Base-by-base conservation (phyloP, 1,140 invertebrate species). In the Cherax destructor region DNA sequence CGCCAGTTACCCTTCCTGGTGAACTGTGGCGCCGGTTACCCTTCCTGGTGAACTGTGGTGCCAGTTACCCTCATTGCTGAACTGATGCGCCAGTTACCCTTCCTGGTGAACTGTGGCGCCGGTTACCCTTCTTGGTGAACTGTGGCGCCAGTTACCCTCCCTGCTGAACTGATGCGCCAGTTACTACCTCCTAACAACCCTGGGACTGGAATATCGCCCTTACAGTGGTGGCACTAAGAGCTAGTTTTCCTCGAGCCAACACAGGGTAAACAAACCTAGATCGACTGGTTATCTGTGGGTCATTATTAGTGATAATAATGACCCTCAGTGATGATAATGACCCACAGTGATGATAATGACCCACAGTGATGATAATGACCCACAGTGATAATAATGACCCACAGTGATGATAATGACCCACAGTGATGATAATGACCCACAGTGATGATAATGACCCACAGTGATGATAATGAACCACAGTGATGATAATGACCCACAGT, bases 231-330 rank as follows among this genome's bases (percentile, higher is more conserved):
- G n/a, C 69, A 1, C 21, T 13, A 76, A 56, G 72, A 65, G 21
- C 18, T 69, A 76, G 7, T 10, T 52, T 86, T 49, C 83, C 11
- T 30, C 50, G 16, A 6, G 9, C 24, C 24, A 5, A 5, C 30
- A 0, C 11, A 50, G 30, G 50, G 18, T 4, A 80, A 79, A 59
- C 59, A 24, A 41, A 52, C 77, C 69, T 49, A 30, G 24, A 21
- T 24, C 50, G 50, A 49, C 56, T 80, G 6, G 50, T 59, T 61
- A 87, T 87, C 86, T 79, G 9, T 78, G 77, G 76, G 74, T 79
- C 76, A 79, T 87, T 87, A 87, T 61, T 88, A 77, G 52, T 50
- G 77, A 88, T 80, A 77, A 80, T 88, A 80, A 77, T 80, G 59
- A 69, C 86, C 80, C 50, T 80, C 80, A 80, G 80, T 80, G 86